Evolutionary conservation across 1,140 invertebrate species (phyloP).

Genomic region (Pantala flavescens): DNA sequence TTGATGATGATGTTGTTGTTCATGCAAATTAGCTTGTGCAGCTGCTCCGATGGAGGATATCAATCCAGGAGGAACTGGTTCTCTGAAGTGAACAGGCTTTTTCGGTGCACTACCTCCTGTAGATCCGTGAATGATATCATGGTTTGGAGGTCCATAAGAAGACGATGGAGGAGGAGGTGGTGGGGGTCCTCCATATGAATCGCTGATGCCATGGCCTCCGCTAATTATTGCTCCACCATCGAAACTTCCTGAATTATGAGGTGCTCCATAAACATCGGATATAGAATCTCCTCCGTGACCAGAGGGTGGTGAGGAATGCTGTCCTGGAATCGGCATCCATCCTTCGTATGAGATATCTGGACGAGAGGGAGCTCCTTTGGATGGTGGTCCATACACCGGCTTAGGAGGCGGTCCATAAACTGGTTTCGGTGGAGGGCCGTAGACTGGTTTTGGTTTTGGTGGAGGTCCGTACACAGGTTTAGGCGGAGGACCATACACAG

Average conservation of each 20-base stretch:
- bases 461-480: conserved; percentile 26
- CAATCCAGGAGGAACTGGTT: conserved; percentile 53
- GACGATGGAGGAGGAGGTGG: neutral
- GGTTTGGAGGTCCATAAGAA: neutral
- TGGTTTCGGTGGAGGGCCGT: conserved; percentile 27
- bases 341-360: conserved; percentile 69
- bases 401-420: conserved; percentile 45
- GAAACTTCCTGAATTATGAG: neutral
- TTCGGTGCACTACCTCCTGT: conserved; percentile 6
- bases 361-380: conserved; percentile 50
- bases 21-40: conserved; percentile 31
- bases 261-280: neutral
- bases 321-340: conserved; percentile 68
- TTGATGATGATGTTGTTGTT: conserved; percentile 25
- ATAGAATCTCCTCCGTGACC: neutral
- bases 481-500: neutral
- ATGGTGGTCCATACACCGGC: conserved; percentile 49
- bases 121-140: neutral
- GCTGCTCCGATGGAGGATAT: conserved; percentile 47
- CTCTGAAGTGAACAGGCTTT: conserved; percentile 48
- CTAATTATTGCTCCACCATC: neutral
- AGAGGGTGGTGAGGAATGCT: neutral
- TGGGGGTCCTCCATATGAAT: neutral
- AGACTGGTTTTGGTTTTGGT: conserved; percentile 25
- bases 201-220: neutral